A percentile compares a stretch with the other conserved stretches of the same genome.
Evolutionary conservation across 2,797 vertebrate species (phyloP).

Genomic region (Coluber constrictor): DNA sequence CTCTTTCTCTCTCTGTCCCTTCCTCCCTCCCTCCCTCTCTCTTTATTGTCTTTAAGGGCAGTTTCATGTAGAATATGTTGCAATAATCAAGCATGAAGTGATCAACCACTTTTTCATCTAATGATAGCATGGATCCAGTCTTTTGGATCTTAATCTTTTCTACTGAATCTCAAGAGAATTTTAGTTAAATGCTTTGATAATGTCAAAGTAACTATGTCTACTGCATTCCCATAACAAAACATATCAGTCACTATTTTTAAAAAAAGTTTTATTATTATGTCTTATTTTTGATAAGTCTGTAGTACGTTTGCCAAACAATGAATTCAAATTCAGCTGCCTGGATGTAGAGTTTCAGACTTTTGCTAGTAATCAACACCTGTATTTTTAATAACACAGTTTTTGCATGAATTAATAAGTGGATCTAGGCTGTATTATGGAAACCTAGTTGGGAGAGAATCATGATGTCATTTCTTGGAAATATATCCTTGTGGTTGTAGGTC

Average conservation of each 20-base stretch:
- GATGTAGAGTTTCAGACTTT: background rate
- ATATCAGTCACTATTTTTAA: background rate
- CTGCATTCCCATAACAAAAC: background rate
- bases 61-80: background rate
- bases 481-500: background rate
- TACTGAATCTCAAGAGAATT: background rate
- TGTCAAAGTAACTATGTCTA: background rate
- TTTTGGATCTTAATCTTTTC: background rate
- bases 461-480: background rate
- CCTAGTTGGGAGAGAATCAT: background rate
- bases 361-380: background rate
- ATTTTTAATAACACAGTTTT: background rate
- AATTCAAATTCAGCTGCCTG: background rate
- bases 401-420: background rate
- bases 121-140: background rate
- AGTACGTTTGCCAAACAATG: background rate
- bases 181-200: background rate
- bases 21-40: too few relatives aligned
- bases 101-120: background rate
- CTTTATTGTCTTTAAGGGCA: background rate
- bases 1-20: too few relatives aligned
- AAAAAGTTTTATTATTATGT: too few relatives aligned
- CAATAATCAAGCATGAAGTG: background rate
- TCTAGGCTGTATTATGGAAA: background rate
- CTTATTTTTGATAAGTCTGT: too few relatives aligned